A percentile compares a stretch with the other conserved stretches of the same genome.
These are phyloP conservation scores for Apus apus DNA, from an alignment of 2,113 vertebrate species.

Conservation along the genomic window DNA sequence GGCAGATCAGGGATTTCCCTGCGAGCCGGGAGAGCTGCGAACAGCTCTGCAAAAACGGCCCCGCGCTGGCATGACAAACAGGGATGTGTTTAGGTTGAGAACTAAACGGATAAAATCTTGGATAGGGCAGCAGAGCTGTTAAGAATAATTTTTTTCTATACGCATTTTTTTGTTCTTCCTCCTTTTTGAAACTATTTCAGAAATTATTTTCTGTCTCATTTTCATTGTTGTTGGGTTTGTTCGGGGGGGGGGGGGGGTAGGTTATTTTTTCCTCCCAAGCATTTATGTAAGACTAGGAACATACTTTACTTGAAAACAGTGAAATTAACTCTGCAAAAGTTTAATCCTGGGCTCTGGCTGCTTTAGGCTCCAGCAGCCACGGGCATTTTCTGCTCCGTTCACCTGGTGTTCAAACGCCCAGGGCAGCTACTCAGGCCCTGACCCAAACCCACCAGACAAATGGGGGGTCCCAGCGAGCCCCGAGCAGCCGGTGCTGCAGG, in stretches of 20 bases:
- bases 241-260: background rate
- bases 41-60: background rate
- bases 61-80: background rate
- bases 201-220: background rate
- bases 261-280: background rate
- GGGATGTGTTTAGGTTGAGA: background rate
- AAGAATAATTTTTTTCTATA: background rate
- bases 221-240: background rate
- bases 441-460: background rate
- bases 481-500: accelerated
- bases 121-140: background rate
- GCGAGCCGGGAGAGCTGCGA: accelerated
- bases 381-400: background rate
- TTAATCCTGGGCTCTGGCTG: background rate
- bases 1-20: background rate
- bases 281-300: background rate
- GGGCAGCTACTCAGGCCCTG: accelerated
- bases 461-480: background rate
- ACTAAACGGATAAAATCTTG: background rate
- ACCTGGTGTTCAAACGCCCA: background rate
- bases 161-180: accelerated
- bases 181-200: background rate
- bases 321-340: background rate
- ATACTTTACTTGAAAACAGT: background rate
- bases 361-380: background rate